phyloP scores from a whole-genome alignment of 2,888 invertebrate genomes.

The Drosophila suboccidentalis region DNA sequence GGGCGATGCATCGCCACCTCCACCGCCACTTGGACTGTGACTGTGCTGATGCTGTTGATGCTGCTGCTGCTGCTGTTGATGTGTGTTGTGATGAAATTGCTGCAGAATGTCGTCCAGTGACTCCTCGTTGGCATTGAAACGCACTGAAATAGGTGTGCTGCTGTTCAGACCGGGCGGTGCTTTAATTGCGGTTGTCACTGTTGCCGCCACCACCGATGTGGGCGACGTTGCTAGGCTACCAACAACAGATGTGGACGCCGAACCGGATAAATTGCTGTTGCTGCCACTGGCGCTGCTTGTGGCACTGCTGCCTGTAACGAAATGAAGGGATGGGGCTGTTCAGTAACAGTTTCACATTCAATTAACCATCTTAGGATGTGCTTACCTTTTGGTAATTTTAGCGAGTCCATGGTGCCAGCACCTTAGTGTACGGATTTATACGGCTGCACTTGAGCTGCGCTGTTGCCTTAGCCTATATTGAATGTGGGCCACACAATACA shows the following conservation, averaged over 20 bases:
- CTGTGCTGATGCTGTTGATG: slow-evolving; percentile 45
- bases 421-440: slow-evolving; percentile 50
- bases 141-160: slow-evolving; percentile 84
- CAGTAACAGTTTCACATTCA: slow-evolving; percentile 1
- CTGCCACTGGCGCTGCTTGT: slow-evolving; percentile 73
- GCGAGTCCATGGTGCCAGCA: slow-evolving; percentile 83
- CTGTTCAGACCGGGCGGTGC: slow-evolving; percentile 72
- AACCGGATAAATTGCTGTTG: slow-evolving; percentile 72
- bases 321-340: slow-evolving; percentile 1
- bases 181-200: slow-evolving; percentile 57
- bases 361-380: not conserved
- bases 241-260: slow-evolving; percentile 64
- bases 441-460: slow-evolving; percentile 71
- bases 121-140: slow-evolving; percentile 85
- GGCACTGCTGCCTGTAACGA: slow-evolving; percentile 59
- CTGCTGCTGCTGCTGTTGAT: slow-evolving; percentile 38
- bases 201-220: slow-evolving; percentile 58
- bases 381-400: slow-evolving; percentile 85
- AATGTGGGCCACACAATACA: slow-evolving; percentile 47
- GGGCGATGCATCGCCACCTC: slow-evolving; percentile 67
- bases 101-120: slow-evolving; percentile 85
- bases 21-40: slow-evolving; percentile 64
- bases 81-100: slow-evolving; percentile 79
- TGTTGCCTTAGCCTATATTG: slow-evolving; percentile 68
- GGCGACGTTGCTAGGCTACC: slow-evolving; percentile 67